These are phyloP conservation scores for Panulirus ornatus DNA, from an alignment of 1,140 invertebrate genomes.

Conservation along the genomic window DNA sequence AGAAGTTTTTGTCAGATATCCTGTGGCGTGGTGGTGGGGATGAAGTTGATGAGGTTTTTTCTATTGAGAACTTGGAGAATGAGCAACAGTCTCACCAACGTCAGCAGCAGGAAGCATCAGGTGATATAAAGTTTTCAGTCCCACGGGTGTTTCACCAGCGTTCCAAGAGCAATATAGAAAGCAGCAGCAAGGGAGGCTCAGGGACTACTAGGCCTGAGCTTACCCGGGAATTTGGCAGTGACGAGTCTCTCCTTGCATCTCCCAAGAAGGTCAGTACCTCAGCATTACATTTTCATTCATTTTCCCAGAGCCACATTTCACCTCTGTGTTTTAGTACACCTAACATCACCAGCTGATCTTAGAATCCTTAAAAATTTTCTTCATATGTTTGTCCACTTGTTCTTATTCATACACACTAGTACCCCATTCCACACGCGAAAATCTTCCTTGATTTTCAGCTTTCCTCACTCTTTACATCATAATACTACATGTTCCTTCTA, in stretches of 20 bases:
- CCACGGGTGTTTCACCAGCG: constrained; percentile 50
- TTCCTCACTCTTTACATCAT: too few relatives aligned
- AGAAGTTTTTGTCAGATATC: constrained; percentile 55
- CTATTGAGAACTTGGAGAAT: constrained; percentile 59
- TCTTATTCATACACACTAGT: too few relatives aligned
- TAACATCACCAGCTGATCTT: too few relatives aligned
- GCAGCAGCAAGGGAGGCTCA: not conserved
- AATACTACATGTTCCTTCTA: too few relatives aligned
- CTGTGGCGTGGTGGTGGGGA: constrained; percentile 59
- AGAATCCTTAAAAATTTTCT: too few relatives aligned
- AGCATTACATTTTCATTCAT: not conserved
- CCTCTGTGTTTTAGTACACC: too few relatives aligned
- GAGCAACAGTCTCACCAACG: constrained; percentile 14
- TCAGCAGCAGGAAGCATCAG: not conserved
- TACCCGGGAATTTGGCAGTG: constrained; percentile 57
- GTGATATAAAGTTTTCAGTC: not conserved
- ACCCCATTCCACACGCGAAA: too few relatives aligned
- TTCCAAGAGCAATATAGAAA: constrained; percentile 63
- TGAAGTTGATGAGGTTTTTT: constrained; percentile 58
- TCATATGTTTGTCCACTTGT: too few relatives aligned
- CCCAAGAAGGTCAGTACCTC: constrained; percentile 52
- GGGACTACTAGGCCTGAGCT: constrained; percentile 32
- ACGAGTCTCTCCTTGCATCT: constrained; percentile 51
- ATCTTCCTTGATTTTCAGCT: too few relatives aligned
- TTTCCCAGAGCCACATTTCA: too few relatives aligned